phyloP scores from a whole-genome alignment of 2,888 invertebrate genomes.

The Philonicus albiceps region DNA sequence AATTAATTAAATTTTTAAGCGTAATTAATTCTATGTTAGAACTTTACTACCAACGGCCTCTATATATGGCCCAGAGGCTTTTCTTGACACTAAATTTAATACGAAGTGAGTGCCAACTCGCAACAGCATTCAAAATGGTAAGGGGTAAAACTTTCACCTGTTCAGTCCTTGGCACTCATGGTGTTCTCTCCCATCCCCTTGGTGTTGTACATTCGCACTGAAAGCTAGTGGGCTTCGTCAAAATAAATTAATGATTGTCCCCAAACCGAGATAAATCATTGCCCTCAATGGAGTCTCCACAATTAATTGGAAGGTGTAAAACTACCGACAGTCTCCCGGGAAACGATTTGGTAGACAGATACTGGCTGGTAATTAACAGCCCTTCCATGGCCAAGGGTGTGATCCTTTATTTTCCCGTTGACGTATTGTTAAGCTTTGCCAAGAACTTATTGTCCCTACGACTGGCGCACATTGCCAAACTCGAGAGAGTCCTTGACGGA shows the following conservation, averaged over 20 bases:
- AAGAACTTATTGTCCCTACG: background rate
- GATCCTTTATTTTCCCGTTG: constrained; percentile 32
- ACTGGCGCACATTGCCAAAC: background rate
- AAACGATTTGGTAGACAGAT: background rate
- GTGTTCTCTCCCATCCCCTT: background rate
- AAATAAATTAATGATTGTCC: constrained; percentile 30
- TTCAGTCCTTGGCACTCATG: background rate
- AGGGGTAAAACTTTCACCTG: background rate
- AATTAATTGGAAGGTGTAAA: constrained; percentile 36
- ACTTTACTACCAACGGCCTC: background rate
- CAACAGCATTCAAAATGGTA: background rate
- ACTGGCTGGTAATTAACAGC: constrained; percentile 4
- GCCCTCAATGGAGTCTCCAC: constrained; percentile 29
- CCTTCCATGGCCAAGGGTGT: background rate
- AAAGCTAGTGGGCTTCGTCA: constrained; percentile 14
- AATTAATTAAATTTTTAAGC: constrained; percentile 18
- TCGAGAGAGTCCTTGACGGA: background rate
- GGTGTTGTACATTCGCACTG: background rate
- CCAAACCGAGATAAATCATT: constrained; percentile 16
- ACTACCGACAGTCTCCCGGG: background rate
- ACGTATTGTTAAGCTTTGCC: constrained; percentile 27
- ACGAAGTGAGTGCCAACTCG: background rate
- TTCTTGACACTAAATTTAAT: background rate
- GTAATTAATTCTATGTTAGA: background rate
- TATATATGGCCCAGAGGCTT: background rate